Evolutionary conservation across 2,888 invertebrate species (phyloP).

Genomic region (Rhorus exstirpatorius): DNA sequence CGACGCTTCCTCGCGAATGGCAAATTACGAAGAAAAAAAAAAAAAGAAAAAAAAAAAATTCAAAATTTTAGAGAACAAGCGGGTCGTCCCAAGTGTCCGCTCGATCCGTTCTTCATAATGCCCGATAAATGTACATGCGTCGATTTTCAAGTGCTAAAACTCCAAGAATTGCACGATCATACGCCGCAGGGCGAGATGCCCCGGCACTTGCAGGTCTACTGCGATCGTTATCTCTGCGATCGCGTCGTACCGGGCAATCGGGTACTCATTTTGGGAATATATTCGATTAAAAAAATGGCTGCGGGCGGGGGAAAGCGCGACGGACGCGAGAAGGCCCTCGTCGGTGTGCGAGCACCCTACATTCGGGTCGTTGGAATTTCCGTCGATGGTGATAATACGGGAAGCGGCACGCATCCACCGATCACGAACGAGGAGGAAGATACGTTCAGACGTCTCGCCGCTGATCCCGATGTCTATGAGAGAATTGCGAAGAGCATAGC

Average conservation of each 20-base stretch:
- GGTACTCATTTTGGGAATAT: constrained; percentile 97
- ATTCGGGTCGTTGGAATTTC: constrained; percentile 97
- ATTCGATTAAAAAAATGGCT: constrained; percentile 96
- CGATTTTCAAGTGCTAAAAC: constrained; percentile 98
- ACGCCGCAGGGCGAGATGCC: constrained; percentile 99
- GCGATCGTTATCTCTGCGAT: constrained; percentile 97
- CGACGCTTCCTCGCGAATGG: too few relatives aligned
- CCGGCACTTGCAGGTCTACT: constrained; percentile 97
- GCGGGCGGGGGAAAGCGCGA: constrained; percentile 89
- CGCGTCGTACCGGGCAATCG: constrained; percentile 98
- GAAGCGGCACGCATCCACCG: constrained; percentile 86
- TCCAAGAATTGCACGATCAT: constrained; percentile 98
- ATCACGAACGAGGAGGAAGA: constrained; percentile 92
- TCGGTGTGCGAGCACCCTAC: constrained; percentile 98
- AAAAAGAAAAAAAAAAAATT: not conserved
- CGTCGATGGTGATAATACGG: constrained; percentile 93
- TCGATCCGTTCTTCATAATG: constrained; percentile 99
- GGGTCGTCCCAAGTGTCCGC: constrained; percentile 96
- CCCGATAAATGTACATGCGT: constrained; percentile 99
- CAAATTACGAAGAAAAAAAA: too few relatives aligned
- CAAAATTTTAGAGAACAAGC: constrained; percentile 92
- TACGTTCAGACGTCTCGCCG: constrained; percentile 93
- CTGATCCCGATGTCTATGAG: constrained; percentile 95
- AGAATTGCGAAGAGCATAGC: constrained; percentile 96
- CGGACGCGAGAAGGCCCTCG: constrained; percentile 92